phyloP scores from a whole-genome alignment of 2,797 vertebrate genomes.

The Tinamus major region DNA sequence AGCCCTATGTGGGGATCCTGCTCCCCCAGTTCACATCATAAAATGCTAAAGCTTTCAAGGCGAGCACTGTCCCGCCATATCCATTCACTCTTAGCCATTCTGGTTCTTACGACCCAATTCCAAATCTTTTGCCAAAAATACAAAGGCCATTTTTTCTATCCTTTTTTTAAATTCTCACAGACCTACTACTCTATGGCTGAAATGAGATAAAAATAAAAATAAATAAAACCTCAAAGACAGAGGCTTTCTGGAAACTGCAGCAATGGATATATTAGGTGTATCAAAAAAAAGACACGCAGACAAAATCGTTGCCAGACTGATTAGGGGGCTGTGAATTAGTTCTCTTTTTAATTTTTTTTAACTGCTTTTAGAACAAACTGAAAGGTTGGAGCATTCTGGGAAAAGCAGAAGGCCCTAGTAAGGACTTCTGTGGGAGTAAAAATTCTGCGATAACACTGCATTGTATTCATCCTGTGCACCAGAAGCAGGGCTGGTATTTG shows the following conservation, averaged over 20 bases:
- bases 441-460: not conserved
- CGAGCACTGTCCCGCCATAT: not conserved
- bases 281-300: not conserved
- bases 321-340: not conserved
- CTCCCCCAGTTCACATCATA: not conserved
- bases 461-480: not conserved
- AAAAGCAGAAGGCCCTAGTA: not conserved
- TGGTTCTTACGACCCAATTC: not conserved
- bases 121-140: not conserved
- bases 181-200: not conserved
- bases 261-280: not conserved
- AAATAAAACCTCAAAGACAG: not conserved
- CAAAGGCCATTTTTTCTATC: not conserved
- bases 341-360: not conserved
- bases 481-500: conserved; percentile 17
- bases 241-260: not conserved
- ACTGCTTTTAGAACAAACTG: not conserved
- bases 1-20: not conserved
- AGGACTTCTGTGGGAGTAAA: not conserved
- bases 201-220: not conserved
- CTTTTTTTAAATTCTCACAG: not conserved
- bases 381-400: not conserved
- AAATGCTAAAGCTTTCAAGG: not conserved
- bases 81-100: not conserved
- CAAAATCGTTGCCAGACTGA: not conserved